phyloP scores from a whole-genome alignment of 2,113 vertebrate genomes.

The Larimichthys crocea region DNA sequence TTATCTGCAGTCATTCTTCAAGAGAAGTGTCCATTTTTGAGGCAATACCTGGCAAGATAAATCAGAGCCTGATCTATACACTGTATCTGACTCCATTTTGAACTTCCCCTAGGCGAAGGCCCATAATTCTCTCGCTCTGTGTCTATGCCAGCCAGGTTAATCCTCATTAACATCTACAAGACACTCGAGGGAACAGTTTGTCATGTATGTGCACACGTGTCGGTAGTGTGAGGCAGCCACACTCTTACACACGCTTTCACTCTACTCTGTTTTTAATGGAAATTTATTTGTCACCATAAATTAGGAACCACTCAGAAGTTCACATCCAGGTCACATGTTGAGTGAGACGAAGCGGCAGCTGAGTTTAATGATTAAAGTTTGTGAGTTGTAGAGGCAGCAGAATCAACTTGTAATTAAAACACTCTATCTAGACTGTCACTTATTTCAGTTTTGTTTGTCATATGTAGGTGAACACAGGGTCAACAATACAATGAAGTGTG shows the following conservation, averaged over 20 bases:
- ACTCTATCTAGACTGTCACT: not conserved
- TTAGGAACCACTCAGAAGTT: slow-evolving; percentile 20
- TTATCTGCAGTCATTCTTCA: slow-evolving; percentile 46
- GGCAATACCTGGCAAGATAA: slow-evolving; percentile 35
- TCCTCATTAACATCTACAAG: slow-evolving; percentile 66
- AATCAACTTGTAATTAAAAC: not conserved
- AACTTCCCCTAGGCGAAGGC: slow-evolving; percentile 13
- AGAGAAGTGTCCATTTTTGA: slow-evolving; percentile 38
- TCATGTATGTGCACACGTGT: slow-evolving; percentile 33
- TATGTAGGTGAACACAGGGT: not conserved
- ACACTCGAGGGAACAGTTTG: slow-evolving; percentile 56
- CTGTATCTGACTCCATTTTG: slow-evolving; percentile 30
- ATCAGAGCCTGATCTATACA: slow-evolving; percentile 32
- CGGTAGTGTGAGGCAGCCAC: slow-evolving; percentile 3
- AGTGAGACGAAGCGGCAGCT: slow-evolving; percentile 16
- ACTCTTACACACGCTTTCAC: slow-evolving; percentile 17
- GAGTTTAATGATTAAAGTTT: not conserved
- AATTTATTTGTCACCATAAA: slow-evolving; percentile 18
- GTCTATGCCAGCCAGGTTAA: slow-evolving; percentile 56
- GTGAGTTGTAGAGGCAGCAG: not conserved
- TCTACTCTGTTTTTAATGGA: slow-evolving; percentile 24
- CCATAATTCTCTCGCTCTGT: slow-evolving; percentile 15
- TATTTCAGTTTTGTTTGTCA: not conserved
- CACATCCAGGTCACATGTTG: slow-evolving; percentile 7
- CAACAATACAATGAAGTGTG: no score